Evolutionary conservation across 2,113 vertebrate species (phyloP).

Genomic region (Rousettus leschenaultii): DNA sequence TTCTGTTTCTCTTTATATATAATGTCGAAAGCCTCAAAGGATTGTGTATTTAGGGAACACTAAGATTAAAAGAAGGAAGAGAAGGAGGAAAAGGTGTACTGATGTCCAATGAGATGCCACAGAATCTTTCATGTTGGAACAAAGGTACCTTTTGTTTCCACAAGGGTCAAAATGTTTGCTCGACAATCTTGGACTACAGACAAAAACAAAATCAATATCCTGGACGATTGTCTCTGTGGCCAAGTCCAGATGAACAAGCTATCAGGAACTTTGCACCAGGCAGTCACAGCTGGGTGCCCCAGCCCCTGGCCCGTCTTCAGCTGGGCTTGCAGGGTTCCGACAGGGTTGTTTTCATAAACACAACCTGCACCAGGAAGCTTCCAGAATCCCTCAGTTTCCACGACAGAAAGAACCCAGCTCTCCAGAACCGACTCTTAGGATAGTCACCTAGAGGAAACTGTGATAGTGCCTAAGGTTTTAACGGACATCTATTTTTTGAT

Average conservation of each 20-base stretch:
- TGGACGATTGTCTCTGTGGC: slow-evolving; percentile 66
- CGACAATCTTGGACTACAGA: slow-evolving; percentile 79
- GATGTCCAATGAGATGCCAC: slow-evolving; percentile 27
- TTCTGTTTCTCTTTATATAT: slow-evolving; percentile 43
- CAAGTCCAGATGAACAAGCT: slow-evolving; percentile 74
- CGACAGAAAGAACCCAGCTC: background rate
- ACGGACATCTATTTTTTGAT: background rate
- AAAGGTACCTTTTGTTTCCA: slow-evolving; percentile 79
- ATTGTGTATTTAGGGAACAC: slow-evolving; percentile 59
- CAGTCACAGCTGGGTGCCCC: background rate
- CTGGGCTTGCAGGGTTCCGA: slow-evolving; percentile 49
- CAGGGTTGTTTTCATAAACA: background rate
- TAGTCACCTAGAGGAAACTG: background rate
- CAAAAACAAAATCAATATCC: slow-evolving; percentile 82
- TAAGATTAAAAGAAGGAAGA: slow-evolving; percentile 24
- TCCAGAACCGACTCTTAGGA: background rate
- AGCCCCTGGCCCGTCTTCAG: background rate
- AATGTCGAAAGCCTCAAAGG: slow-evolving; percentile 51
- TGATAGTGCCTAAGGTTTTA: background rate
- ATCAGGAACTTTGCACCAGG: slow-evolving; percentile 66
- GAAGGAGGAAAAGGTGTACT: slow-evolving; percentile 53
- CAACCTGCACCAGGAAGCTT: background rate
- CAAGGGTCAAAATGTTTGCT: slow-evolving; percentile 80
- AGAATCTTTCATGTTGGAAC: slow-evolving; percentile 63
- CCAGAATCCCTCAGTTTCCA: background rate